A percentile compares a stretch with the other conserved stretches of the same genome.
Evolutionary conservation across 2,888 invertebrate species (phyloP).

Genomic region (Ceriagrion tenellum): DNA sequence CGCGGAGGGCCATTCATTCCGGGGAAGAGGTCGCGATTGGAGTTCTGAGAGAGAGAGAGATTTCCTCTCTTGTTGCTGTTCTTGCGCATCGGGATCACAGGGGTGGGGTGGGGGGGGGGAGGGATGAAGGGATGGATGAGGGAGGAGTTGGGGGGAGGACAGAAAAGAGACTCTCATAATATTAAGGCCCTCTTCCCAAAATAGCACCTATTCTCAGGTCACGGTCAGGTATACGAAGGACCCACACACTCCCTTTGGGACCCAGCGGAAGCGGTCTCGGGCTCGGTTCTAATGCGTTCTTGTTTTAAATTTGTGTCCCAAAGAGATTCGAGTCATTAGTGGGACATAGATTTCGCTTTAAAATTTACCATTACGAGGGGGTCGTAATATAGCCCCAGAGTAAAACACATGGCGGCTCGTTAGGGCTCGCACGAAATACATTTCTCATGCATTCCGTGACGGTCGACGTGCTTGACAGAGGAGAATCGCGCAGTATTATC

Average conservation of each 20-base stretch:
- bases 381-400: background rate
- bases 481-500: too few relatives aligned
- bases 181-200: too few relatives aligned
- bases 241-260: background rate
- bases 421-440: background rate
- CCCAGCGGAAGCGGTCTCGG: background rate
- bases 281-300: background rate
- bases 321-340: background rate
- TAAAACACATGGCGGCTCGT: background rate
- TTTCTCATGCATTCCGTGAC: too few relatives aligned
- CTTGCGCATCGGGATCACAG: too few relatives aligned
- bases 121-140: too few relatives aligned
- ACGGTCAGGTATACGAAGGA: background rate
- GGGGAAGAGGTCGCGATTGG: constrained; percentile 18
- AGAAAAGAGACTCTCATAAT: too few relatives aligned
- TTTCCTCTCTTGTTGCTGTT: too few relatives aligned
- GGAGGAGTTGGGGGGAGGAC: too few relatives aligned
- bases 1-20: background rate
- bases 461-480: too few relatives aligned
- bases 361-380: background rate
- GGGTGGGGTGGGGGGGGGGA: too few relatives aligned
- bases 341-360: background rate
- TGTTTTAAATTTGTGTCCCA: background rate
- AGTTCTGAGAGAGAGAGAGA: background rate
- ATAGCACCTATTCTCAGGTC: too few relatives aligned